Evolutionary conservation across 2,888 invertebrate genomes (phyloP), one percentile per base, ranked within the genome.

Genomic region (Brenthis ino): DNA sequence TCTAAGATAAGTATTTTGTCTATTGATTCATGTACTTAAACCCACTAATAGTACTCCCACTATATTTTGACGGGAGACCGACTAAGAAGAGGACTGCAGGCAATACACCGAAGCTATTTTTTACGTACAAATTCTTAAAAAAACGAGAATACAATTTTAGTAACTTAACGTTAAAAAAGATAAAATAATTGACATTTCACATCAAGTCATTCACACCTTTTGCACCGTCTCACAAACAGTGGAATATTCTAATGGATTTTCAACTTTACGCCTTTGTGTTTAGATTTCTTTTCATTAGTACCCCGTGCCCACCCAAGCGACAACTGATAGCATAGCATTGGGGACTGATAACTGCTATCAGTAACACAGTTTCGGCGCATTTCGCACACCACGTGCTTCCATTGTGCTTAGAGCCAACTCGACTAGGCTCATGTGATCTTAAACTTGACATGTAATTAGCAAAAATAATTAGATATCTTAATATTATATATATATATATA

Each of bases 321-420:
- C 69, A 65, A 14, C 64, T 73, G 75, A 74, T 75, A 75, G 71
- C 70, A 74, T 75, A 75, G 71, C 69, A 72, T 57, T 56, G 69
- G 68, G 43, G 64, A 74, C 58, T 73, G 76, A 76, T 76, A 76
- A 76, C 56, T 13, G 68, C 60, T 74, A 74, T 76, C 74, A 61
- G 53, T 74, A 74, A 74, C 75, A 72, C 73, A 68, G 69, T 75
- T 75, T 71, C 64, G 72, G 28, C 57, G 67, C 70, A 75, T 75
- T 74, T 74, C 68, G 72, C 74, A 58, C 61, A 68, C 66, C 72
- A 72, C 71, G 74, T 75, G 74, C 69, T 63, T 57, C n/a, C 14
- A 11, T 56, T 64, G 51, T 64, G 64, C 55, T 56, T 55, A 20
- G 6, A 16, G 12, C 28, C 55, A 47, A 1, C 43, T 54, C 11